phyloP scores from a whole-genome alignment of 2,113 vertebrate genomes.

The Rhagologus leucostigma region DNA sequence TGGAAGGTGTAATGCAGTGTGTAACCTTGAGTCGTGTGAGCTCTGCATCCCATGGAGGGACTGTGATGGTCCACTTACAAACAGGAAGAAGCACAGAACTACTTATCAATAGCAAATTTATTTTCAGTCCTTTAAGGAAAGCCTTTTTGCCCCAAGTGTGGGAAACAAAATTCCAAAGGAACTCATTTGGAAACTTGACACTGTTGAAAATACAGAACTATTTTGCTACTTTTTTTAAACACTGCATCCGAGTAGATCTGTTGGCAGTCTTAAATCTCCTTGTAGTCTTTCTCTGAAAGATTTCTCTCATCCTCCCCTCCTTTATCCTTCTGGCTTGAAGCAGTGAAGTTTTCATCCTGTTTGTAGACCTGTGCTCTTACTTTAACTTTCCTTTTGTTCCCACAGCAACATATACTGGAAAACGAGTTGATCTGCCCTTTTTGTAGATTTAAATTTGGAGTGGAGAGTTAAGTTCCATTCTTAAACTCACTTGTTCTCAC shows the following conservation, averaged over 20 bases:
- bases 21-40: neutral
- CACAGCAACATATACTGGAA: conserved; percentile 28
- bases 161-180: neutral
- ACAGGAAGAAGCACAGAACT: conserved; percentile 7
- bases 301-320: neutral
- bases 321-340: neutral
- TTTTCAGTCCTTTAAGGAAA: neutral
- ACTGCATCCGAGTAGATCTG: neutral
- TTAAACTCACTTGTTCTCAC: conserved; percentile 5
- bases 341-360: conserved; percentile 10
- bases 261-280: neutral
- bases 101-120: neutral
- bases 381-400: conserved; percentile 13
- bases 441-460: conserved; percentile 11
- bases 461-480: conserved; percentile 13
- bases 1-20: neutral
- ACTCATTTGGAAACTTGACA: neutral
- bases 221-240: neutral
- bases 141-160: neutral
- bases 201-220: neutral
- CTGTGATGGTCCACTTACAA: neutral
- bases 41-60: neutral
- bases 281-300: neutral
- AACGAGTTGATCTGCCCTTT: neutral
- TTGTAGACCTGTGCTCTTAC: conserved; percentile 3